These are phyloP conservation scores for Ceratosolen solmsi DNA, from an alignment of 1,140 invertebrate genomes.

Conservation along the genomic window DNA sequence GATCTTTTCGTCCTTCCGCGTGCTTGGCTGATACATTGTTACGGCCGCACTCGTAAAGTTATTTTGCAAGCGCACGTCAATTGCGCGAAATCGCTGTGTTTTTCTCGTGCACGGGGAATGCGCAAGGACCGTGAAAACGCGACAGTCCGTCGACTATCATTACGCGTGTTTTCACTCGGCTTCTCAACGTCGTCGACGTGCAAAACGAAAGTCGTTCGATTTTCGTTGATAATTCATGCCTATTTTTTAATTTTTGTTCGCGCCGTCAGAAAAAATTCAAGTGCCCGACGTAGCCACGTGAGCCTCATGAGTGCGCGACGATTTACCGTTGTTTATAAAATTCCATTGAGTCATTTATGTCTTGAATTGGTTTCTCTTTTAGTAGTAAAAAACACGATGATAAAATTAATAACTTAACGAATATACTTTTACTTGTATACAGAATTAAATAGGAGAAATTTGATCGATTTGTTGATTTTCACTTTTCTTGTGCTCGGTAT, in stretches of 20 bases:
- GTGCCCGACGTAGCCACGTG: not conserved
- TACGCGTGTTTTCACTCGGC: not conserved
- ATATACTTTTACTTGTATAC: constrained; percentile 22
- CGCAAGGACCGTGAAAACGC: constrained; percentile 5
- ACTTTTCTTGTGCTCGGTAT: constrained; percentile 23
- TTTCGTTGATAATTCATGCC: not conserved
- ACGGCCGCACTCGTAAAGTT: not conserved
- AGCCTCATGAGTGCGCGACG: not conserved
- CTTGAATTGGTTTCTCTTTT: constrained; percentile 4
- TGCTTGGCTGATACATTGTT: not conserved
- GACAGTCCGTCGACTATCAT: not conserved
- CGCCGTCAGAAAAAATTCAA: not conserved
- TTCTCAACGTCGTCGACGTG: not conserved
- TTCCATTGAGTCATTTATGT: not conserved
- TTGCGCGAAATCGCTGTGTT: not conserved
- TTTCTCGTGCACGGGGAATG: not conserved
- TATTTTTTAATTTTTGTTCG: not conserved
- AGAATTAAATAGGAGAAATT: constrained; percentile 33
- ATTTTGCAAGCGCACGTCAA: not conserved
- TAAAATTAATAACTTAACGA: constrained; percentile 44
- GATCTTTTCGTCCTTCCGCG: constrained; percentile 2
- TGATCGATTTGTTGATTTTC: constrained; percentile 36
- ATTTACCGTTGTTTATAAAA: not conserved
- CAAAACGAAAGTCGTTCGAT: constrained; percentile 21
- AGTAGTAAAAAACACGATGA: constrained; percentile 33